phyloP scores from a whole-genome alignment of 2,113 vertebrate genomes.

The Balaenoptera acutorostrata region DNA sequence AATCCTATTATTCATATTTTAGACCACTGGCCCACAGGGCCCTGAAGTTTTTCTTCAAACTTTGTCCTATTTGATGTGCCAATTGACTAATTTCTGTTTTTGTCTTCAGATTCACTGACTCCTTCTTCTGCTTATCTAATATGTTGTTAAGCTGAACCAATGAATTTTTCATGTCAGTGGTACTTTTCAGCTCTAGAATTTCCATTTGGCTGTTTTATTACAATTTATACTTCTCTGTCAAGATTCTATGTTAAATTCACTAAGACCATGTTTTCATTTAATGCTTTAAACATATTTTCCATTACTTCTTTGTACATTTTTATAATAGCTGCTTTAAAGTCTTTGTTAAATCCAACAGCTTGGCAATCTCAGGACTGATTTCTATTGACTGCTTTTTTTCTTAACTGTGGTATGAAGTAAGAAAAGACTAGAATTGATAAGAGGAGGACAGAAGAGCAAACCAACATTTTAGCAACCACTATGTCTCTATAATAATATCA shows the following conservation, averaged over 20 bases:
- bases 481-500: neutral
- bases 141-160: neutral
- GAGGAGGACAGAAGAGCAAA: neutral
- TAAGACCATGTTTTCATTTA: neutral
- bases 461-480: neutral
- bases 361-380: neutral
- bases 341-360: neutral
- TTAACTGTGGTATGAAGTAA: neutral
- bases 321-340: neutral
- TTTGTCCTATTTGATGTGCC: neutral
- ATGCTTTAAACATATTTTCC: neutral
- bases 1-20: slow-evolving; percentile 11
- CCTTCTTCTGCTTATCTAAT: neutral
- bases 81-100: neutral
- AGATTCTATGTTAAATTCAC: neutral
- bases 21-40: neutral
- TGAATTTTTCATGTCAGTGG: neutral
- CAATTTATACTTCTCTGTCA: neutral
- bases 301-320: neutral
- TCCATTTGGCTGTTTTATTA: neutral
- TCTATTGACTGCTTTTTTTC: neutral
- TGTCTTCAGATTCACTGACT: neutral
- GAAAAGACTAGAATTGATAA: neutral
- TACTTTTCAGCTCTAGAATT: slow-evolving; percentile 16
- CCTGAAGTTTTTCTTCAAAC: neutral